Percentiles rank a stretch among this genome's conserved stretches.
Conservation (phyloP, 2,888 invertebrate genomes). For the Asteroscopus sphinx region DNA sequence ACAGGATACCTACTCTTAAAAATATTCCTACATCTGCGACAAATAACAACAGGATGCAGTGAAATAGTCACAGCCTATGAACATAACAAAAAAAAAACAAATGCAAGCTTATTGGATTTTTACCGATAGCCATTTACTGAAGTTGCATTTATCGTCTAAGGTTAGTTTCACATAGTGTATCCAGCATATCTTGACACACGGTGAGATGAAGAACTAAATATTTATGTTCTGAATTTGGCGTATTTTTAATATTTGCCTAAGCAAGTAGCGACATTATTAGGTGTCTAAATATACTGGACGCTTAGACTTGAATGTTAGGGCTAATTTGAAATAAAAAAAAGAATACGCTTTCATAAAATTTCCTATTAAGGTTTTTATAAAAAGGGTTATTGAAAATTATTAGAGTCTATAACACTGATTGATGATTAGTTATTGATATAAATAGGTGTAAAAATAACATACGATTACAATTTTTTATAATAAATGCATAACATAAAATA, state of each 20-base stretch:
- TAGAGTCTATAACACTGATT: constrained; percentile 1
- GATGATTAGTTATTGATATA: constrained; percentile 17
- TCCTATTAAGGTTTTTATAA: neutral
- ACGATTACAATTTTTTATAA: constrained; percentile 3
- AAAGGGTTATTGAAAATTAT: constrained; percentile 6
- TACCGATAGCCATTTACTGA: constrained; percentile 47
- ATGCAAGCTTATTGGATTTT: constrained; percentile 46
- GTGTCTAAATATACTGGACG: neutral
- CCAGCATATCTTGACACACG: constrained; percentile 2
- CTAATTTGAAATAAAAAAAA: constrained; percentile 21
- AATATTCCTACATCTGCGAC: constrained; percentile 46
- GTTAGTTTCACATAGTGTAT: constrained; percentile 13
- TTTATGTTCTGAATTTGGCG: neutral
- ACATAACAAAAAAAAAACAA: constrained; percentile 56
- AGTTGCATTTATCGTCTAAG: constrained; percentile 28
- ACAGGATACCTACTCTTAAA: too few relatives aligned
- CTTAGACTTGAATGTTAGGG: neutral
- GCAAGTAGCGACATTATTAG: neutral
- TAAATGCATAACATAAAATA: too few relatives aligned
- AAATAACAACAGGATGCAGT: constrained; percentile 63
- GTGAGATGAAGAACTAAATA: neutral
- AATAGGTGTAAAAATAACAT: constrained; percentile 5
- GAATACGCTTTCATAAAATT: constrained; percentile 5
- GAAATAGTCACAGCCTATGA: constrained; percentile 69
- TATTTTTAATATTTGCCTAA: neutral